These are phyloP conservation scores for Stichopus chloronotus DNA, from an alignment of 35 echinoderm and acorn worm species.

Conservation along the genomic window DNA sequence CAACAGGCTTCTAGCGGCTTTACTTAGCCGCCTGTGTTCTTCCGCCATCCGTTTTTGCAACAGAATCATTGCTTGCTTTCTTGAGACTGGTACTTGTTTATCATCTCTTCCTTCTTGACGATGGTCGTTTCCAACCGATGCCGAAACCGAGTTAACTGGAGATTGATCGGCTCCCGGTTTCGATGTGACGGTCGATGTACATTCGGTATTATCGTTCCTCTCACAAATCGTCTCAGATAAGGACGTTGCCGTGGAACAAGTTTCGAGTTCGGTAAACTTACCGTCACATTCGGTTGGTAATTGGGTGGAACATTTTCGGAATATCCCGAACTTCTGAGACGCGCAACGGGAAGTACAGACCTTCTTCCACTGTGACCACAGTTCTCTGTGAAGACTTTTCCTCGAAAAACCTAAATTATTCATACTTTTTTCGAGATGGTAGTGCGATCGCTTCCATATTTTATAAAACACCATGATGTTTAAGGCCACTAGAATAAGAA, in stretches of 20 bases:
- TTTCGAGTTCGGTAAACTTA: neutral
- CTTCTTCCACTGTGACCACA: slow-evolving; percentile 18
- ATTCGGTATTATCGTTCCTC: neutral
- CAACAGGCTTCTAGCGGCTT: slow-evolving; percentile 2
- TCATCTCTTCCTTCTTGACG: neutral
- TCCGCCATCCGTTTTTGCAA: neutral
- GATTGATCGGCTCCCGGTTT: neutral
- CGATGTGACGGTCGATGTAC: neutral
- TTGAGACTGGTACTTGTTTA: neutral
- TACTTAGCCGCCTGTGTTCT: slow-evolving; percentile 16
- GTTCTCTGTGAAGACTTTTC: neutral
- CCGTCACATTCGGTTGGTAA: neutral
- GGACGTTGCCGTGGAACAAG: neutral
- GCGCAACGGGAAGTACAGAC: neutral
- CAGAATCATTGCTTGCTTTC: slow-evolving; percentile 34
- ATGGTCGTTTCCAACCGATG: neutral
- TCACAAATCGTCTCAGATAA: neutral
- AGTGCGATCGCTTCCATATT: slow-evolving; percentile 37
- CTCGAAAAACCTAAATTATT: slow-evolving; percentile 29
- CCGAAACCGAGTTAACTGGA: neutral
- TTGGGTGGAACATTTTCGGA: neutral
- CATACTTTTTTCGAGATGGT: slow-evolving; percentile 28
- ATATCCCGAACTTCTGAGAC: neutral
- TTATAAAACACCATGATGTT: slow-evolving; percentile 41
- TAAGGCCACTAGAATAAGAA: neutral